These are phyloP conservation scores for Helicolenus hilgendorfi DNA, from an alignment of 2,797 vertebrate species.

Conservation along the genomic window DNA sequence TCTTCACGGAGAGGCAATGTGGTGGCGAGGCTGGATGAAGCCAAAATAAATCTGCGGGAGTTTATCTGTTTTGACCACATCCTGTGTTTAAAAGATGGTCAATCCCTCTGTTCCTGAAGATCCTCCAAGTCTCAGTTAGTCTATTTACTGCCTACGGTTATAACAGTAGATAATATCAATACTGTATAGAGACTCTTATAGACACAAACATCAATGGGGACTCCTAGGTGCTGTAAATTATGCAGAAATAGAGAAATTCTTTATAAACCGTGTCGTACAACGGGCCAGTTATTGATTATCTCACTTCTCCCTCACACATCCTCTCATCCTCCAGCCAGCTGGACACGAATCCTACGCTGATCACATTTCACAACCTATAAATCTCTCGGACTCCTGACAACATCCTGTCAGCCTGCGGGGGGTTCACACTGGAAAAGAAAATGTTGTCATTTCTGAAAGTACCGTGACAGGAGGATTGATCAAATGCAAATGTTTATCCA, in stretches of 20 bases:
- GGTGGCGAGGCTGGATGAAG: background rate
- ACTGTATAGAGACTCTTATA: background rate
- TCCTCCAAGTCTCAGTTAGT: conserved; percentile 24
- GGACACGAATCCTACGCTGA: conserved; percentile 51
- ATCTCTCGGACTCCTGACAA: conserved; percentile 10
- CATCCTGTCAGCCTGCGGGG: conserved; percentile 9
- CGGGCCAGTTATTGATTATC: conserved; percentile 54
- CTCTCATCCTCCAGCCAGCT: conserved; percentile 28
- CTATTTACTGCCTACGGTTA: background rate
- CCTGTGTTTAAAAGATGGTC: conserved; percentile 28
- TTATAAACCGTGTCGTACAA: background rate
- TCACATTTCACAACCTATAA: conserved; percentile 46
- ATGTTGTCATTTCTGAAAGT: background rate
- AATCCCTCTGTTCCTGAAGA: conserved; percentile 16
- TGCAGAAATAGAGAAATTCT: background rate
- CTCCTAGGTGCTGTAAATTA: conserved; percentile 17
- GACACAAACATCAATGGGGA: background rate
- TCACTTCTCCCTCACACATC: conserved; percentile 3
- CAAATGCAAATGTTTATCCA: background rate
- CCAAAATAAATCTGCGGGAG: conserved; percentile 43
- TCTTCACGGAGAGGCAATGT: conserved; percentile 34
- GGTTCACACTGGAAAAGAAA: background rate
- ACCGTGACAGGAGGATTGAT: background rate
- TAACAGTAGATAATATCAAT: background rate
- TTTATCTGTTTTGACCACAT: conserved; percentile 48